Percentiles rank a stretch among this genome's conserved stretches.
These are phyloP conservation scores for Drosophila macrospina DNA, from an alignment of 2,888 invertebrate genomes.

Conservation along the genomic window DNA sequence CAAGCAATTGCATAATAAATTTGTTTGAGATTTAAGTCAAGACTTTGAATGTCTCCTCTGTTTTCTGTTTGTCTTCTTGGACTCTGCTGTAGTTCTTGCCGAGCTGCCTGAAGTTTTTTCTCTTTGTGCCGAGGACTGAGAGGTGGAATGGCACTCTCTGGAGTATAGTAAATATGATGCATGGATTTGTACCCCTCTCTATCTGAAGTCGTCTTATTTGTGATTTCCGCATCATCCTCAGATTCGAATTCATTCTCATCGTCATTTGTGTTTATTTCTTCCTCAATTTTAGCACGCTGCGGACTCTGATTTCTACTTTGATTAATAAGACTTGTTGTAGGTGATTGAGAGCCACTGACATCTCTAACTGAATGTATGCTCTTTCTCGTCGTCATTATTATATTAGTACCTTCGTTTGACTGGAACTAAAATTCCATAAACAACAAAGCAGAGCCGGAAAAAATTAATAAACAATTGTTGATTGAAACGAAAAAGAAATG, in stretches of 20 bases:
- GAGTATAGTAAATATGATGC: background rate
- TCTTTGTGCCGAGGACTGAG: background rate
- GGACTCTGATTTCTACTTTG: background rate
- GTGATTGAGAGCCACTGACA: slow-evolving; percentile 15
- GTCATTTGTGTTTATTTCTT: background rate
- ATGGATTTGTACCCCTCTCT: background rate
- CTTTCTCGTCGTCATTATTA: slow-evolving; percentile 31
- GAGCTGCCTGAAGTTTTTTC: too few relatives aligned
- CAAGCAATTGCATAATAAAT: slow-evolving; percentile 1
- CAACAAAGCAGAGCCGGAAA: slow-evolving; percentile 1
- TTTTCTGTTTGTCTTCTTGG: background rate
- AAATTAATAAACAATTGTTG: background rate
- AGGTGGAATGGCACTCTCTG: background rate
- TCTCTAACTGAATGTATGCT: slow-evolving; percentile 17
- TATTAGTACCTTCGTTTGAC: background rate
- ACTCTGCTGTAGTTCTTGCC: background rate
- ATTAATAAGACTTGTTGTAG: slow-evolving; percentile 6
- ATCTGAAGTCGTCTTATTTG: background rate
- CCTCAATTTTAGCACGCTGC: background rate
- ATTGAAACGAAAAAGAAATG: slow-evolving; percentile 1
- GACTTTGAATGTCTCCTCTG: background rate
- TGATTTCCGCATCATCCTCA: background rate
- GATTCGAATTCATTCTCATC: slow-evolving; percentile 21
- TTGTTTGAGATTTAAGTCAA: background rate
- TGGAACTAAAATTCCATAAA: background rate